Evolutionary conservation across 2,888 invertebrate genomes (phyloP), one percentile per base, ranked within the genome.

Genomic region (Fissipunctia ypsillon): DNA sequence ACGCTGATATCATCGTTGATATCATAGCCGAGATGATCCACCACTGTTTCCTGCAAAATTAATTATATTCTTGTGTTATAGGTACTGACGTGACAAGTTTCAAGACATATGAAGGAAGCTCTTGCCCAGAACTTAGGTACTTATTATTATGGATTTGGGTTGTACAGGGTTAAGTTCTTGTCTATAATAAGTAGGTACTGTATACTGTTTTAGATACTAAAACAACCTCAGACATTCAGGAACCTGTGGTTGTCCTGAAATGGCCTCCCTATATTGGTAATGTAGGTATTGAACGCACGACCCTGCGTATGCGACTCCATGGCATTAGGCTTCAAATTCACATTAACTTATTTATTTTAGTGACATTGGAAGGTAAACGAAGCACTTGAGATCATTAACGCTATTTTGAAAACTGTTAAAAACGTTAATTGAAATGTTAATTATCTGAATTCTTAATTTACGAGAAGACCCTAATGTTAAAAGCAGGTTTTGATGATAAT

Each of bases 41-140:
- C 88, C 91, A 92, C 81, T 78, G 87, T 59, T 76, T 87, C 92
- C 95, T 95, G 91, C 76, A 93, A 93, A 69, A 56, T 3, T 0
- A 7, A 54, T 54, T 28, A 54, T 54, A 54, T 54, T 19, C 16
- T 52, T 52, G 52, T 52, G n/a, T n/a, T n/a, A n/a, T n/a, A n/a
- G n/a, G n/a, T n/a, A n/a, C n/a, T n/a, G n/a, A n/a, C 12, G n/a
- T 52, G 52, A 25, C 14, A 52, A 25, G 25, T 52, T 6, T 25
- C 25, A 14, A 25, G 28, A 28, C 1, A 25, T 14, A 52, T 25
- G n/a, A 50, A 25, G 12, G 22, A 48, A 48, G 3, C n/a, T 28
- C 19, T 28, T 31, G 7, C 12, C 19, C 41, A 19, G 25, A 5
- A 22, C 9, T 22, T 50, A 48, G 19, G 43, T 43, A 16, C 12